A percentile compares a stretch with the other conserved stretches of the same genome.
phyloP scores from a whole-genome alignment of 2,113 vertebrate species.

The Marmota flaviventris region DNA sequence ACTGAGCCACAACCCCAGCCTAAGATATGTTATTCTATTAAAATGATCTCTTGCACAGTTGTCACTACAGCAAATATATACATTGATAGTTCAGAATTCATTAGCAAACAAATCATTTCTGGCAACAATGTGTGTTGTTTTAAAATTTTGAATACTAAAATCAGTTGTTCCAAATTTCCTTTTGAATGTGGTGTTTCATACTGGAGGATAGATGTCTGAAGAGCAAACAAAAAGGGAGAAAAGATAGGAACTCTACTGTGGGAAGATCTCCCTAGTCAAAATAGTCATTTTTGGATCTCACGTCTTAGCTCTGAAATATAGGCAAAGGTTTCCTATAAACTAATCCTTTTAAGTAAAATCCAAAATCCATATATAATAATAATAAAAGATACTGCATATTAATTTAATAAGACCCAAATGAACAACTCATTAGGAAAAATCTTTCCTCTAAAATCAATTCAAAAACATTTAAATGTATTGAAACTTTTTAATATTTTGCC shows the following conservation, averaged over 20 bases:
- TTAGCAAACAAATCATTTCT: constrained; percentile 44
- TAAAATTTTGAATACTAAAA: constrained; percentile 53
- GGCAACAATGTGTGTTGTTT: not conserved
- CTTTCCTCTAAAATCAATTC: constrained; percentile 26
- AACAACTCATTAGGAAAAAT: not conserved
- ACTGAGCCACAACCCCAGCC: too few species aligned
- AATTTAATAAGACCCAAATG: not conserved
- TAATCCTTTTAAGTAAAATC: constrained; percentile 2
- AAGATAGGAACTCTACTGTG: not conserved
- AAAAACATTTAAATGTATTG: constrained; percentile 28
- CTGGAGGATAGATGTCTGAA: not conserved
- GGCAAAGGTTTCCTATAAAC: constrained; percentile 44
- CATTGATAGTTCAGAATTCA: not conserved
- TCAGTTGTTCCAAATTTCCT: constrained; percentile 34
- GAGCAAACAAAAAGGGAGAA: not conserved
- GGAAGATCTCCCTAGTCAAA: not conserved
- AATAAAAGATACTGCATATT: not conserved
- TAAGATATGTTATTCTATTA: not conserved
- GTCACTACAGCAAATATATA: not conserved
- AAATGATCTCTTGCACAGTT: constrained; percentile 15
- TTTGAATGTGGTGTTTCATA: constrained; percentile 28
- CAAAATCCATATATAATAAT: constrained; percentile 14
- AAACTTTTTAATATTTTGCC: constrained; percentile 37
- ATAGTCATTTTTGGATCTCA: not conserved
- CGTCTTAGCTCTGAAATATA: constrained; percentile 17